These are phyloP conservation scores for Macrosiphum euphorbiae DNA, from an alignment of 2,888 invertebrate species.

Conservation along the genomic window DNA sequence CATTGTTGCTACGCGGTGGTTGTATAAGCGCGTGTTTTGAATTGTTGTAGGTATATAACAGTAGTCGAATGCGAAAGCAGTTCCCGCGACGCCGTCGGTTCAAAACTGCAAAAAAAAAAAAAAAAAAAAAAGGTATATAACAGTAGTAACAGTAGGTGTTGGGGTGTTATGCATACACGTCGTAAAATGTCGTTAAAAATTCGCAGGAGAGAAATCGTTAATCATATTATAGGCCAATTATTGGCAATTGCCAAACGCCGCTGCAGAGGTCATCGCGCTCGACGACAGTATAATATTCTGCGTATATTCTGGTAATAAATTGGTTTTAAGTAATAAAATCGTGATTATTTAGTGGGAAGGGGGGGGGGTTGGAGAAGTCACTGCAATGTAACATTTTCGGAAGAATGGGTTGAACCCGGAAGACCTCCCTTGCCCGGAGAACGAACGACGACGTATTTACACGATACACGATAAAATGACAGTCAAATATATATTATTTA, in stretches of 20 bases:
- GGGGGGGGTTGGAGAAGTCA: neutral
- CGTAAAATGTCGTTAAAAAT: neutral
- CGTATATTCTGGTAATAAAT: too few species aligned
- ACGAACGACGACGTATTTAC: neutral
- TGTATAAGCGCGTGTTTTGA: neutral
- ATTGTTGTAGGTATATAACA: neutral
- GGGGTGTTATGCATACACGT: neutral
- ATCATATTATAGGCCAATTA: slow-evolving; percentile 35
- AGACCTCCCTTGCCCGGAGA: neutral
- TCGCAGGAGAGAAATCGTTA: slow-evolving; percentile 44
- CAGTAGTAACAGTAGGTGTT: neutral
- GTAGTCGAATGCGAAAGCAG: too few species aligned
- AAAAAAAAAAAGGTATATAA: too few species aligned
- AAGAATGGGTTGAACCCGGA: neutral
- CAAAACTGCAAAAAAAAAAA: too few species aligned
- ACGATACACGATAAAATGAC: neutral
- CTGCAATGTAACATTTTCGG: neutral
- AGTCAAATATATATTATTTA: neutral
- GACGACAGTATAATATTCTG: neutral
- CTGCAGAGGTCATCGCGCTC: slow-evolving; percentile 25
- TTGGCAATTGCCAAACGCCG: slow-evolving; percentile 17
- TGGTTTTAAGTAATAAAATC: neutral
- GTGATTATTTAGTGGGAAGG: neutral
- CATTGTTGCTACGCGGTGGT: neutral
- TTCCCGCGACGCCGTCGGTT: too few species aligned